phyloP scores from a whole-genome alignment of 2,113 vertebrate species.

The Tauraco erythrolophus region DNA sequence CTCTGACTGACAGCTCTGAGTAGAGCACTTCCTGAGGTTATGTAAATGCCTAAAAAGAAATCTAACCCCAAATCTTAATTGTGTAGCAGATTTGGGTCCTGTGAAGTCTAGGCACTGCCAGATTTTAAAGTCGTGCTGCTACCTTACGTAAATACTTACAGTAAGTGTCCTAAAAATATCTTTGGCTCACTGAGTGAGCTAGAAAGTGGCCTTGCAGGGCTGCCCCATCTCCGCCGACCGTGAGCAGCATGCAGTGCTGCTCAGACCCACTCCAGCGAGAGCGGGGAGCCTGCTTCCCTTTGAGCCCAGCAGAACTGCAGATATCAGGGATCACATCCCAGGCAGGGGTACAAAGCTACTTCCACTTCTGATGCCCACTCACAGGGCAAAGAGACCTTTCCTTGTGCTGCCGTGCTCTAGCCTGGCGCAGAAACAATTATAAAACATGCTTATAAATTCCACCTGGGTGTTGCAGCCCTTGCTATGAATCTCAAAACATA shows the following conservation, averaged over 20 bases:
- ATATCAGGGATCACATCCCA: neutral
- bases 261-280: neutral
- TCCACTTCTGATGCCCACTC: neutral
- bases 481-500: constrained; percentile 49
- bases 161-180: neutral
- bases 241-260: rapidly evolving
- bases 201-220: neutral
- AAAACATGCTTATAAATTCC: neutral
- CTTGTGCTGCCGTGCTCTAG: neutral
- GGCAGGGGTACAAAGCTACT: neutral
- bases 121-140: constrained; percentile 2
- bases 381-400: neutral
- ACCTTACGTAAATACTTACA: constrained; percentile 14
- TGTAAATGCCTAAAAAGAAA: constrained; percentile 38
- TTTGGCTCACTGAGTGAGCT: neutral
- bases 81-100: constrained; percentile 8
- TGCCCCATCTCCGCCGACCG: neutral
- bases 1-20: constrained; percentile 39
- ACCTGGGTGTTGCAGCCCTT: neutral
- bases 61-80: constrained; percentile 25
- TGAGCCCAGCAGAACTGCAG: neutral
- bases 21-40: constrained; percentile 36
- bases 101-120: constrained; percentile 12
- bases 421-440: neutral
- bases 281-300: neutral